A percentile compares a stretch with the other conserved stretches of the same genome.
Evolutionary conservation across 2,797 vertebrate genomes (phyloP).

Genomic region (Tiaroga cobitis): DNA sequence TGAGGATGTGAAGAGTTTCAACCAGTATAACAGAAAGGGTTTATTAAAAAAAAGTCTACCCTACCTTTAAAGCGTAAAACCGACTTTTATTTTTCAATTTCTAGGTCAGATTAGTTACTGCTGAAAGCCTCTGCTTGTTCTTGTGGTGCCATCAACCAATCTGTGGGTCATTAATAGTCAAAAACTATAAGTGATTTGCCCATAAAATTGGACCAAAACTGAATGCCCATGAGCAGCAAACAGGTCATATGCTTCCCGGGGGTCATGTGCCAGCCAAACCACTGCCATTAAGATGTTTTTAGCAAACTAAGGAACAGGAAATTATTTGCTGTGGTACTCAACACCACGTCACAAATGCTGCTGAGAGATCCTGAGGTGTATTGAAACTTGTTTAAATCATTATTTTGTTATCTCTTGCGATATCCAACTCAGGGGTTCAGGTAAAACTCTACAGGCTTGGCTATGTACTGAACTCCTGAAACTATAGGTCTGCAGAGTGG

Average conservation of each 20-base stretch:
- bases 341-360: background rate
- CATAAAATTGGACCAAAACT: background rate
- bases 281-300: background rate
- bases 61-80: too few species aligned
- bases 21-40: background rate
- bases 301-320: background rate
- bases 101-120: background rate
- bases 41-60: too few species aligned
- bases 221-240: background rate
- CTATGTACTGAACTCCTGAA: conserved; percentile 12
- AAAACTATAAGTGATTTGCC: background rate
- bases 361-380: background rate
- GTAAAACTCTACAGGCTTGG: background rate
- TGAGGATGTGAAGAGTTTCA: background rate
- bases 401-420: background rate
- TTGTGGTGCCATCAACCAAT: background rate
- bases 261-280: background rate
- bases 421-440: background rate
- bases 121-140: background rate
- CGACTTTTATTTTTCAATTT: too few species aligned
- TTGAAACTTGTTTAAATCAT: background rate
- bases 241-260: background rate
- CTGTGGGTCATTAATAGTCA: too few species aligned
- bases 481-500: conserved; percentile 28
- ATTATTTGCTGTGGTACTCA: background rate